Conservation (phyloP, 2,113 vertebrate species). For the Petrocephalus microphthalmus region DNA sequence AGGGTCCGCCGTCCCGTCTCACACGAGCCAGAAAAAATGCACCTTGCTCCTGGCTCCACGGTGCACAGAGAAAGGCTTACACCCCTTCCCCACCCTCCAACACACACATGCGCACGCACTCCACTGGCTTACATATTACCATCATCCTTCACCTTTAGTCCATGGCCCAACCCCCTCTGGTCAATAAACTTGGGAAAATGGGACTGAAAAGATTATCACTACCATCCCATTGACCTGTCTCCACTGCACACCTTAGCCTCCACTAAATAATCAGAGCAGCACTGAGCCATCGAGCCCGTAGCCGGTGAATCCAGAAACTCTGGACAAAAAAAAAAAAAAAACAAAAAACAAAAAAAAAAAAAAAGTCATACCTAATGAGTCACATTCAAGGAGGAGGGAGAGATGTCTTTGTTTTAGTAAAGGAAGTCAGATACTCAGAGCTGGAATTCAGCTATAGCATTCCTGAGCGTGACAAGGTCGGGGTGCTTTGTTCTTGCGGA, state of each 20-base stretch:
- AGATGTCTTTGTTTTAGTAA: not conserved
- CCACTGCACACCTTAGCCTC: no score
- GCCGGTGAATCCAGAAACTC: not conserved
- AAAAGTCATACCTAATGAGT: constrained; percentile 22
- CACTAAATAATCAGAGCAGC: not conserved
- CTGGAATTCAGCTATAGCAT: constrained; percentile 17
- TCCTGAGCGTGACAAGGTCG: constrained; percentile 36
- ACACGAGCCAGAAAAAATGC: constrained; percentile 10
- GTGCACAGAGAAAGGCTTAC: not conserved
- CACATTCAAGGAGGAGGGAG: not conserved
- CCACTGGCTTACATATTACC: not conserved
- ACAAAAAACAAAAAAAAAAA: not conserved
- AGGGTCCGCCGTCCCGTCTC: constrained; percentile 48
- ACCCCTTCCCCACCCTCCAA: not conserved
- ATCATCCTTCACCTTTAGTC: not conserved
- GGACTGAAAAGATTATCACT: not conserved
- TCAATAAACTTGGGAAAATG: not conserved
- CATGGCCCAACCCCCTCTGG: not conserved
- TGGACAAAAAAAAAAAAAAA: not conserved
- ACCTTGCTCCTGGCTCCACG: not conserved
- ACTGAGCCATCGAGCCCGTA: not conserved
- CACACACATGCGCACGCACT: not conserved
- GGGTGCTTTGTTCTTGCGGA: not conserved
- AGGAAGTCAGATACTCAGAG: not conserved
- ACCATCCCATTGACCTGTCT: not conserved